Conservation (phyloP, 23 tunicate genomes). For the Diplosoma virens region DNA sequence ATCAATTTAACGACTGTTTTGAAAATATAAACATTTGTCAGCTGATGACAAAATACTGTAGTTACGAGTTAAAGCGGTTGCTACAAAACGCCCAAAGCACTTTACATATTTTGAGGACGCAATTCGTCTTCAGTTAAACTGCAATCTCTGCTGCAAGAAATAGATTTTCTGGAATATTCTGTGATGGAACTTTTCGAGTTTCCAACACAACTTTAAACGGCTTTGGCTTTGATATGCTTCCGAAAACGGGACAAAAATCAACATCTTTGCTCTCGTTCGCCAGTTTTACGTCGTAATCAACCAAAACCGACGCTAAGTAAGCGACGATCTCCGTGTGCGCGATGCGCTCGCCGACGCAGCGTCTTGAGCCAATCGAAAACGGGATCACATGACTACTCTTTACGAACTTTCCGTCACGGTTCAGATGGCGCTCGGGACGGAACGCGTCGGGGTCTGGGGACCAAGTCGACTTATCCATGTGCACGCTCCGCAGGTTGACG, state of each 20-base stretch:
- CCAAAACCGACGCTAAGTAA: slow-evolving; percentile 24
- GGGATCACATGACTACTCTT: slow-evolving; percentile 63
- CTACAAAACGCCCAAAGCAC: too few relatives aligned
- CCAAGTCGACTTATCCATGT: slow-evolving; percentile 63
- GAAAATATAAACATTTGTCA: too few relatives aligned
- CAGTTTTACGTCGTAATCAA: slow-evolving; percentile 22
- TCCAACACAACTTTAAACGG: slow-evolving; percentile 12
- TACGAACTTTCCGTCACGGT: slow-evolving; percentile 44
- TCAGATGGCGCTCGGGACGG: slow-evolving; percentile 81
- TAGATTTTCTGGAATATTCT: too few relatives aligned
- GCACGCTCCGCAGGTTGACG: slow-evolving; percentile 80
- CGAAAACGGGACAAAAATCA: neutral
- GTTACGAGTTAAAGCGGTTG: too few relatives aligned
- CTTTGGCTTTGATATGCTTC: neutral
- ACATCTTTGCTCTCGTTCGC: slow-evolving; percentile 7
- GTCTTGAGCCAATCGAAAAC: slow-evolving; percentile 51
- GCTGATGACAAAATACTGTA: too few relatives aligned
- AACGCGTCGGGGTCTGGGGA: slow-evolving; percentile 64
- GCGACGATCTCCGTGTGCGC: slow-evolving; percentile 45
- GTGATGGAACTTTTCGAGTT: neutral
- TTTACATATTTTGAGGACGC: too few relatives aligned
- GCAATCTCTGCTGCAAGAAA: too few relatives aligned
- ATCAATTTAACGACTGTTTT: too few relatives aligned
- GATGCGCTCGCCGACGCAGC: slow-evolving; percentile 59
- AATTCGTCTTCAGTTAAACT: too few relatives aligned